Evolutionary conservation across 2,888 invertebrate species (phyloP).

Genomic region (Drepana falcataria): DNA sequence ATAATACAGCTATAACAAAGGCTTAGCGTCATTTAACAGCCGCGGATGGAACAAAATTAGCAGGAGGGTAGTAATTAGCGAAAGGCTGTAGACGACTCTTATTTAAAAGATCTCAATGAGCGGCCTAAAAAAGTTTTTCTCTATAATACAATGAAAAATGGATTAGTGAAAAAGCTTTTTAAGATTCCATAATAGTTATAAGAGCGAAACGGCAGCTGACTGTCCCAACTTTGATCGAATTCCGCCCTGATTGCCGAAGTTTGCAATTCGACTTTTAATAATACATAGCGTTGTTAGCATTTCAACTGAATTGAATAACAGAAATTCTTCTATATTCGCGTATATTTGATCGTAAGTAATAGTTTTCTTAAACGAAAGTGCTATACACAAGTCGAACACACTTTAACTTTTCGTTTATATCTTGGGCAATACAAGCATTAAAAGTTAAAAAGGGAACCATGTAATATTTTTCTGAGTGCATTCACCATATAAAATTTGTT

Average conservation of each 20-base stretch:
- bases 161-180: slow-evolving; percentile 11
- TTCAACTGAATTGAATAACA: not conserved
- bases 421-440: not conserved
- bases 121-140: not conserved
- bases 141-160: not conserved
- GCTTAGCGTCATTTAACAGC: not conserved
- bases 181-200: slow-evolving; percentile 16
- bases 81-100: slow-evolving; percentile 1
- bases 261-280: not conserved
- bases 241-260: slow-evolving; percentile 14
- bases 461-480: not conserved
- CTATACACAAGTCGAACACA: slow-evolving; percentile 6
- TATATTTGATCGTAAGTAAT: not conserved
- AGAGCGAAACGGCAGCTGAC: slow-evolving; percentile 5
- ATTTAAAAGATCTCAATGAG: slow-evolving; percentile 1
- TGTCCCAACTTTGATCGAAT: slow-evolving; percentile 20
- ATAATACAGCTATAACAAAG: not conserved
- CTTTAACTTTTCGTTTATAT: not conserved
- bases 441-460: not conserved
- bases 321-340: not conserved
- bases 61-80: slow-evolving; percentile 1
- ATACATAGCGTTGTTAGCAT: not conserved
- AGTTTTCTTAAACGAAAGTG: not conserved
- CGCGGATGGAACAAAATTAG: not conserved
- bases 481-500: not conserved